Percentiles rank a stretch among this genome's conserved stretches.
These are phyloP conservation scores for Drosophila lacteicornis DNA, from an alignment of 1,140 invertebrate genomes.

Conservation along the genomic window DNA sequence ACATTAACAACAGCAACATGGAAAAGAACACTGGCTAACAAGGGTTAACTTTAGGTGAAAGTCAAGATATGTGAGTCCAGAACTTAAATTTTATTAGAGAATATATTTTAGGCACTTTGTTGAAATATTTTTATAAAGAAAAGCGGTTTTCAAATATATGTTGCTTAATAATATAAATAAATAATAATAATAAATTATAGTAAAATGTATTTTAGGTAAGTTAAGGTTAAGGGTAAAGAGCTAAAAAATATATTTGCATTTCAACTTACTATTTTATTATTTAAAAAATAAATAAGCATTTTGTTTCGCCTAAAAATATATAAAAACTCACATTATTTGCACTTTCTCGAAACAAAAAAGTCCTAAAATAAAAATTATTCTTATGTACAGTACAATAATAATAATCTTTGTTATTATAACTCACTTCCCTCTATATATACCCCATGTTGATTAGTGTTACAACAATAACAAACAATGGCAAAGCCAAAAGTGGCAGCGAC, in stretches of 20 bases:
- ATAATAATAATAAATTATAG: neutral
- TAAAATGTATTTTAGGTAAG: no score
- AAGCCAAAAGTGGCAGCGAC: constrained; percentile 42
- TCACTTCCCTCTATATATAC: neutral
- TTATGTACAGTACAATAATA: no score
- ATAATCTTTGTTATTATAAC: no score
- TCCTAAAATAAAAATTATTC: neutral
- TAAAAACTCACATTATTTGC: neutral
- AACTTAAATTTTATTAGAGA: no score
- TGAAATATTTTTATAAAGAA: no score
- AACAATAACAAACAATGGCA: constrained; percentile 26
- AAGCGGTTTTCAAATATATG: neutral
- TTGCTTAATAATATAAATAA: no score
- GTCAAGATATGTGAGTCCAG: no score
- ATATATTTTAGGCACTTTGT: neutral
- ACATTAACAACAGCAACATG: constrained; percentile 27
- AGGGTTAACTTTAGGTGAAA: neutral
- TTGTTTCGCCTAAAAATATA: no score
- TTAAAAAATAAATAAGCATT: neutral
- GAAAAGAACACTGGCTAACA: constrained; percentile 9
- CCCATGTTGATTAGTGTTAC: neutral
- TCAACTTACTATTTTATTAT: neutral
- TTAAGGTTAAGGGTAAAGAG: no score
- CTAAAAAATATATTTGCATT: neutral
- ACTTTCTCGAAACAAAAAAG: neutral